Conservation (phyloP, 2,888 invertebrate genomes). For the Brassicogethes aeneus region DNA sequence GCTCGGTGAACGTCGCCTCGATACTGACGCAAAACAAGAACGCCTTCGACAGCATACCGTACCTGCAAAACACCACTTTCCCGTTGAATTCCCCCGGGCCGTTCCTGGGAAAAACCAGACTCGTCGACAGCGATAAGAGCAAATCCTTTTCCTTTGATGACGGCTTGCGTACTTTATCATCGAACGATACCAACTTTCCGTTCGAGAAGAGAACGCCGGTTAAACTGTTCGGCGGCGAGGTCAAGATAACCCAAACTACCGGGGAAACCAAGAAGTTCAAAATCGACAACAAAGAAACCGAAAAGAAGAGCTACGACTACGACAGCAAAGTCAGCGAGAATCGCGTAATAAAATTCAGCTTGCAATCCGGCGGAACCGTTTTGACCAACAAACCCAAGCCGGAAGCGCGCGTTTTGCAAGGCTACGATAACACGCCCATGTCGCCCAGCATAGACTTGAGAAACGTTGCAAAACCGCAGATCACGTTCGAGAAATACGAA, state of each 20-base stretch:
- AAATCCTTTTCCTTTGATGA: conserved; percentile 40
- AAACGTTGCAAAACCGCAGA: conserved; percentile 23
- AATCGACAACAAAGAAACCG: conserved; percentile 33
- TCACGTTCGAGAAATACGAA: conserved; percentile 6
- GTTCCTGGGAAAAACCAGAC: conserved; percentile 68
- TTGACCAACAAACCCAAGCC: conserved; percentile 28
- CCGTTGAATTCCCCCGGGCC: conserved; percentile 78
- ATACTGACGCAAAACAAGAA: conserved; percentile 41
- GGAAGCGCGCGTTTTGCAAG: conserved; percentile 25
- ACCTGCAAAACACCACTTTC: conserved; percentile 34
- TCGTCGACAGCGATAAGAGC: conserved; percentile 53
- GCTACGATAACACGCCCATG: conserved; percentile 30
- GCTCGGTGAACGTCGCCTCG: conserved; percentile 41
- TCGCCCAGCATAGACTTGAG: conserved; percentile 32
- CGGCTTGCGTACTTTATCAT: conserved; percentile 17
- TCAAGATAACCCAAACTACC: conserved; percentile 61
- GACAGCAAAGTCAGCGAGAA: conserved; percentile 37
- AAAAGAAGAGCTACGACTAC: conserved; percentile 25
- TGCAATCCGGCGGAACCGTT: conserved; percentile 77
- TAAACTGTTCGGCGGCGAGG: conserved; percentile 72
- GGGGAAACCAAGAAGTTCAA: conserved; percentile 55
- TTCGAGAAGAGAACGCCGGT: conserved; percentile 36
- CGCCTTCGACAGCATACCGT: conserved; percentile 38
- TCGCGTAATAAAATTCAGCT: conserved; percentile 69
- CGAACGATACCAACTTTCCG: conserved; percentile 11